Base-by-base conservation (phyloP, 2,113 vertebrate species). In the Cebus imitator region DNA sequence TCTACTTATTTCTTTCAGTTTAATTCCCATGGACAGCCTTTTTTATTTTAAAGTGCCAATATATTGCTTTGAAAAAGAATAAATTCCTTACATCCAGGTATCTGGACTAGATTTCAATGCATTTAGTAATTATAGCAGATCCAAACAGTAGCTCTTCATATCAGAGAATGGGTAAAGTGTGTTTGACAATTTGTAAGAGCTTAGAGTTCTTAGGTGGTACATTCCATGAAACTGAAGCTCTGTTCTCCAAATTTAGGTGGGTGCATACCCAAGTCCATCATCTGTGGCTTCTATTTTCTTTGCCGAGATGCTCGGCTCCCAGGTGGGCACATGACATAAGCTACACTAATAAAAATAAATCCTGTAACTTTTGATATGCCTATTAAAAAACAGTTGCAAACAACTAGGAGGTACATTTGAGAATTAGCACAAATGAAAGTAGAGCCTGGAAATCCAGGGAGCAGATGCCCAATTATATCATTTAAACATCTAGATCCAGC, bases 181-280 rank as follows among this genome's bases (percentile, higher is more conserved):
- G 79, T 80, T 21, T 32, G 20, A 30, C 2, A 79, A 45, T 57
- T 32, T 9, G 16, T 17, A 35, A 43, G 90, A 61, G 66, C 16
- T 7, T 30, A 25, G 40, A 13, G 30, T 82, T 58, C 40, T 78
- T 32, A 48, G 11, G 52, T 18, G n/a, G 73, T 13, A 12, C n/a
- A 25, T 23, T 64, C 6, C 25, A 4, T 16, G 25, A 40, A 21
- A 11, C 55, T 3, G 5, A 64, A 76, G 73, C 30, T 84, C 30
- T 61, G 14, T 1, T 4, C 43, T 2, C 37, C 16, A 43, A 21
- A 48, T 2, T 6, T 64, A 35, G 43, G 32, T 1, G 27, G 30
- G 30, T n/a, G 4, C 8, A 2, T 3, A 18, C 23, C 14, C 16
- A 23, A 0, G 6, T 52, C 66, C 6, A 13, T 32, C 25, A 6